These are phyloP conservation scores for Naja naja DNA, from an alignment of 2,113 vertebrate genomes.

Conservation along the genomic window DNA sequence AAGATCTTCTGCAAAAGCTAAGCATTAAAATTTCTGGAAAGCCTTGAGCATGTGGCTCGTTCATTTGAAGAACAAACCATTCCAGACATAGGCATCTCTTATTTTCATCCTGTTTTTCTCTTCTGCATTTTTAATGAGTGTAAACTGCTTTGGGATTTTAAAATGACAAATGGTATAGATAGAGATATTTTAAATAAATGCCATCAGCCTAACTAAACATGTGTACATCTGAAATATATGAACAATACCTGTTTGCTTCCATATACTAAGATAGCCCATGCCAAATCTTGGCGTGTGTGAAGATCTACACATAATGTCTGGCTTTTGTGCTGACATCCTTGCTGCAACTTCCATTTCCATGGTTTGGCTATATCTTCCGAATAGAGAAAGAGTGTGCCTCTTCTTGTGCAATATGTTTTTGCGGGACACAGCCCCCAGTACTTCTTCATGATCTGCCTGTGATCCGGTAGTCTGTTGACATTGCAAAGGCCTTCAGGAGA, in stretches of 20 bases:
- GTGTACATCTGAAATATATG: neutral
- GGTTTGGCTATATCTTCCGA: conserved; percentile 74
- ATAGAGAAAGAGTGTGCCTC: conserved; percentile 71
- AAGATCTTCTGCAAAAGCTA: neutral
- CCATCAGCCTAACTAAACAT: neutral
- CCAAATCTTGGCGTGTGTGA: conserved; percentile 67
- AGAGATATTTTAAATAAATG: neutral
- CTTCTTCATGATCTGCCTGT: neutral
- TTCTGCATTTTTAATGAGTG: neutral
- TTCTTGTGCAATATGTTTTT: conserved; percentile 81
- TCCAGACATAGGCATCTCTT: neutral
- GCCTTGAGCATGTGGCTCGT: neutral
- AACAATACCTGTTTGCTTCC: conserved; percentile 67
- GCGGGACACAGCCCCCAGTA: conserved; percentile 62
- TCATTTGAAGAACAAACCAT: neutral
- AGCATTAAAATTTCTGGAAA: neutral
- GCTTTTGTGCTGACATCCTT: neutral
- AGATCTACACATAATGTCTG: conserved; percentile 60
- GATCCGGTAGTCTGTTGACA: conserved; percentile 52
- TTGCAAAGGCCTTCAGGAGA: conserved; percentile 62
- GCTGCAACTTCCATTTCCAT: conserved; percentile 34
- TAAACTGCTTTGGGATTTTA: neutral
- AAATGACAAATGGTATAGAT: neutral
- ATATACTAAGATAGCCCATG: conserved; percentile 65
- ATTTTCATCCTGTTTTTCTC: neutral